phyloP scores from a whole-genome alignment of 2,797 vertebrate species.

The Acanthurus leucopareius region DNA sequence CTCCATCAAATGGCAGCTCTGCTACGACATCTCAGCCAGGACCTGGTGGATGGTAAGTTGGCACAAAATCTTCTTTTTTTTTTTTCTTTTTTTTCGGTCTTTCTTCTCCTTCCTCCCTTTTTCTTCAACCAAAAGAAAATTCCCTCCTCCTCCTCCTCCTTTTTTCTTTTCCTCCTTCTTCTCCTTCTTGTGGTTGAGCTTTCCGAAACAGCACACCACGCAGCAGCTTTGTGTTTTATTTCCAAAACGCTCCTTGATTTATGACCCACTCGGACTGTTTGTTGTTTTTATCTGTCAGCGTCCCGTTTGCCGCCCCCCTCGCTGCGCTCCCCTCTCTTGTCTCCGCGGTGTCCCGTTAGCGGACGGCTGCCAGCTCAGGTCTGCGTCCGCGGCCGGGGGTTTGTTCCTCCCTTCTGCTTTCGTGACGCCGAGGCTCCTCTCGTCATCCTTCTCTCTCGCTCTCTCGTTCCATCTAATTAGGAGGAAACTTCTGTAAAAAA shows the following conservation, averaged over 20 bases:
- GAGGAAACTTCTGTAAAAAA: conserved; percentile 58
- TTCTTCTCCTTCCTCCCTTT: conserved; percentile 17
- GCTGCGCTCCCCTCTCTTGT: conserved; percentile 6
- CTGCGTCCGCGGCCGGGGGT: conserved; percentile 10
- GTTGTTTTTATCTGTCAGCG: conserved; percentile 36
- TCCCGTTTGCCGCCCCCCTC: conserved; percentile 1
- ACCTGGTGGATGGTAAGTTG: conserved; percentile 99
- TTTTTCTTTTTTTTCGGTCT: conserved; percentile 62
- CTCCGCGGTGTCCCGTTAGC: conserved; percentile 36
- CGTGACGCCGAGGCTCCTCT: conserved; percentile 12
- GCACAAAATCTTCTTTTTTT: conserved; percentile 81
- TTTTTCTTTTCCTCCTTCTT: not conserved
- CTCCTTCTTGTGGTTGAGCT: not conserved
- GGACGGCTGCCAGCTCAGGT: conserved; percentile 44
- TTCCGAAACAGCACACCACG: not conserved
- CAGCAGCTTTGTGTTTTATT: conserved; percentile 22
- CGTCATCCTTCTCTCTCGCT: conserved; percentile 13
- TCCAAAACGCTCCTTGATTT: conserved; percentile 18
- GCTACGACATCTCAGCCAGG: conserved; percentile 99
- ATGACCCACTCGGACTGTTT: conserved; percentile 9
- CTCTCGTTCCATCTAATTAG: conserved; percentile 46
- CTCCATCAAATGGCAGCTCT: conserved; percentile 99
- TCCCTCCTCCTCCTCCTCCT: not conserved
- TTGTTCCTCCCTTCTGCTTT: not conserved
- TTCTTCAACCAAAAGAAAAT: not conserved